Percentiles rank a stretch among this genome's conserved stretches.
These are phyloP conservation scores for Ceratotherium simum DNA, from an alignment of 2,113 vertebrate genomes.

Conservation along the genomic window DNA sequence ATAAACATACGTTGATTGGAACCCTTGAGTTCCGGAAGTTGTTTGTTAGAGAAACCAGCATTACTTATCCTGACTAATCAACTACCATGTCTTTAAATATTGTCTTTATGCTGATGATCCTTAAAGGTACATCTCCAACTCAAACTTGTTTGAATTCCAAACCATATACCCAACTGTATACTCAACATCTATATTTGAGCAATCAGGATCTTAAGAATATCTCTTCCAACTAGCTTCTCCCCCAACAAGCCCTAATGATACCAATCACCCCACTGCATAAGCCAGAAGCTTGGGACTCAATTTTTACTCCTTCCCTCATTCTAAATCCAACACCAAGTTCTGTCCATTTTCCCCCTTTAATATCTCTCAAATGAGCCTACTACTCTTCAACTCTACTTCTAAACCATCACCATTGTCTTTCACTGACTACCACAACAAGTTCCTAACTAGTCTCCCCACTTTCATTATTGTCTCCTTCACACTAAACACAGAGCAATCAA, in stretches of 20 bases:
- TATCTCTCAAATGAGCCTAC: not conserved
- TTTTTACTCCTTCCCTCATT: not conserved
- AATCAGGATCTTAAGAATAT: not conserved
- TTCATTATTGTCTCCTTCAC: not conserved
- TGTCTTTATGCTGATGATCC: not conserved
- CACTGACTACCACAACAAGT: not conserved
- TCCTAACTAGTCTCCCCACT: not conserved
- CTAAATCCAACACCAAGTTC: not conserved
- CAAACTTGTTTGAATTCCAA: constrained; percentile 1
- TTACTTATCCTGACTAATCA: not conserved
- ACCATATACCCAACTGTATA: not conserved
- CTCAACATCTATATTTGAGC: not conserved
- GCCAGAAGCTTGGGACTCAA: not conserved
- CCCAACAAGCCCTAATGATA: not conserved
- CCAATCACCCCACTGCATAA: not conserved
- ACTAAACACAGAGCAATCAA: not conserved
- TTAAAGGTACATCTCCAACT: not conserved
- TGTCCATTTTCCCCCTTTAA: not conserved
- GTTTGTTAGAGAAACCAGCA: not conserved
- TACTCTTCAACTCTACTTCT: not conserved
- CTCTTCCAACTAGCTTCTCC: not conserved
- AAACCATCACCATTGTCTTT: not conserved
- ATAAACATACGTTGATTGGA: not conserved
- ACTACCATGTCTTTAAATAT: not conserved
- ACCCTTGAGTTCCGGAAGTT: not conserved